Base-by-base conservation (phyloP, 2,888 invertebrate species). In the Galerucella calmariensis region DNA sequence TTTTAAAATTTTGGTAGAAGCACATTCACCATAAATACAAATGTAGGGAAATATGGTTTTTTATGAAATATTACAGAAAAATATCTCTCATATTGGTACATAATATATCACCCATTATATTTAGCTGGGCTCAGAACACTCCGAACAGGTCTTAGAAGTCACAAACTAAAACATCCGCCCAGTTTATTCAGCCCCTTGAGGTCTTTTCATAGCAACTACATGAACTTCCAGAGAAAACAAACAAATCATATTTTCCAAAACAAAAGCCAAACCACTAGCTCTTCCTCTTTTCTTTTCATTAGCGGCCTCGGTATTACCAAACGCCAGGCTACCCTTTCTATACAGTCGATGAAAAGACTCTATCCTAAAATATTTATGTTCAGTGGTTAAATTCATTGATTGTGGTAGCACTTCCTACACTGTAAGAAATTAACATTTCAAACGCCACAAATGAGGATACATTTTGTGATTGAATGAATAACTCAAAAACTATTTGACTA, bases 301-400 rank as follows among this genome's bases (percentile, higher is more conserved):
- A 48, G 62, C 67, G 67, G 67, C 73, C 63, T 73, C 73, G 61
- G 61, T 62, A 73, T 68, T 67, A 68, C 73, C 62, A 16, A 62
- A 62, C 62, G 62, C 12, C 41, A 41, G 35, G 35, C 62, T 20
- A 44, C 75, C 75, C 75, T 68, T 69, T 69, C 69, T 63, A 68
- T 73, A 65, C 65, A 11, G 12, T 67, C 67, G 67, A 59, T 68
- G 73, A 73, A 73, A 41, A 73, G 68, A 66, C 73, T 62, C 69
- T 58, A 48, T 59, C 72, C 75, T 78, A 73, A 78, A 78, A 76
- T 78, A 78, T 78, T 78, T 72, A 78, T 76, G 69, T 65, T 58
- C 63, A 41, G 48, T 70, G 72, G 73, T 71, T 76, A 73, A 75
- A 78, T 74, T 73, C 76, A 76, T 75, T 74, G 78, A 76, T 78